These are phyloP conservation scores for Phrynosoma platyrhinos DNA, from an alignment of 2,113 vertebrate genomes.

Conservation along the genomic window DNA sequence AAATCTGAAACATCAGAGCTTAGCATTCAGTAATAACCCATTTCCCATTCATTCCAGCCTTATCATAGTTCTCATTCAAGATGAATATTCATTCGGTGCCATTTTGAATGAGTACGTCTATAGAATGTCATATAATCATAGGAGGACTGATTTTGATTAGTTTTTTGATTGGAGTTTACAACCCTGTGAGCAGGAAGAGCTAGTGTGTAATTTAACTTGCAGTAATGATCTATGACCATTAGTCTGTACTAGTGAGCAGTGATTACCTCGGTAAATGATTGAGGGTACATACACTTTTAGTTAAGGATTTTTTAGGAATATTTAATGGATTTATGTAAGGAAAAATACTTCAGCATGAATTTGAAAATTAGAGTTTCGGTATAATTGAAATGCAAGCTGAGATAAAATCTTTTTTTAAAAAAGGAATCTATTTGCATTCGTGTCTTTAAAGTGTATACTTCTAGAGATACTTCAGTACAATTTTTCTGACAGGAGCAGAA, in stretches of 20 bases:
- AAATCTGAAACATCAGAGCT: background rate
- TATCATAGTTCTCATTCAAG: background rate
- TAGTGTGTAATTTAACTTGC: slow-evolving; percentile 31
- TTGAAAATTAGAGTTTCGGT: background rate
- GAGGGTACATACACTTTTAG: background rate
- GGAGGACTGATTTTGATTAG: background rate
- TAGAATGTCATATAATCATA: background rate
- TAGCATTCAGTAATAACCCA: background rate
- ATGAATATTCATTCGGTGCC: background rate
- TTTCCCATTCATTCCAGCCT: background rate
- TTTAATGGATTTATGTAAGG: background rate
- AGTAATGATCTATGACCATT: slow-evolving; percentile 58
- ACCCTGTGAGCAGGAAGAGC: background rate
- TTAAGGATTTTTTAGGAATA: background rate
- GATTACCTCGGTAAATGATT: slow-evolving; percentile 1
- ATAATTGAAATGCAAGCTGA: background rate
- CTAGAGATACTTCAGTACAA: background rate
- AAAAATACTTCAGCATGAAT: background rate
- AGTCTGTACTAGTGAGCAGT: slow-evolving; percentile 65
- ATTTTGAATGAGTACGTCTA: background rate
- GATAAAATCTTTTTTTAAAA: background rate
- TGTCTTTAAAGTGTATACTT: background rate
- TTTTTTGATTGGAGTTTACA: background rate
- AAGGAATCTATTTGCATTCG: background rate
- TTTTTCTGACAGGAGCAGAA: background rate